phyloP scores from a whole-genome alignment of 2,113 vertebrate genomes.

The Tachysurus vachellii region DNA sequence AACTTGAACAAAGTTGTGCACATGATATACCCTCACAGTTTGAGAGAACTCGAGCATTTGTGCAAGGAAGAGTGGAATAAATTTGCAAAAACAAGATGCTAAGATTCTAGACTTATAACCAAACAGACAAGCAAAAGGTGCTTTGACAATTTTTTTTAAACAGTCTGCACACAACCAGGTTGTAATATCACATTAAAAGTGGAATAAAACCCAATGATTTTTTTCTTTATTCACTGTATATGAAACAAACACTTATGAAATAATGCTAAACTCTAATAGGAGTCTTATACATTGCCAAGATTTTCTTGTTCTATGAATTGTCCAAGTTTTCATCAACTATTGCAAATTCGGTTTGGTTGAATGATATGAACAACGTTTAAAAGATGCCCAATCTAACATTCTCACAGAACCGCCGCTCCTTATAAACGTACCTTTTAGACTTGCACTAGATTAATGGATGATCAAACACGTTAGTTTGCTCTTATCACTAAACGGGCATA shows the following conservation, averaged over 20 bases:
- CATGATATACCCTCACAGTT: neutral
- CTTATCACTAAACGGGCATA: neutral
- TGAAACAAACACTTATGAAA: neutral
- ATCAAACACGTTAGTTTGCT: constrained; percentile 3
- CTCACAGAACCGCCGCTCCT: neutral
- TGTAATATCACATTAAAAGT: neutral
- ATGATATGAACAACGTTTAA: constrained; percentile 21
- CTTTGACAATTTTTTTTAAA: neutral
- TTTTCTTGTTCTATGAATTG: neutral
- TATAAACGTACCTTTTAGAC: neutral
- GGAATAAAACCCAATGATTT: neutral
- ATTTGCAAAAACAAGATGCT: neutral
- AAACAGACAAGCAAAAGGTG: neutral
- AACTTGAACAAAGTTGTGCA: neutral
- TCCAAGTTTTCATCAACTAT: neutral
- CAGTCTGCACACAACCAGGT: neutral
- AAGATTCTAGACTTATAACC: neutral
- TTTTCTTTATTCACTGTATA: neutral
- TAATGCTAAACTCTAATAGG: neutral
- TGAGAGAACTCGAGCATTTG: neutral
- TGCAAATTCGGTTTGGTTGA: neutral
- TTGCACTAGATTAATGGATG: neutral
- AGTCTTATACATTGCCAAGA: neutral
- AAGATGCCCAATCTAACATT: neutral
- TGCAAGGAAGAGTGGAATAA: neutral